A percentile compares a stretch with the other conserved stretches of the same genome.
phyloP scores from a whole-genome alignment of 2,113 vertebrate species.

The Dipodomys ordii region DNA sequence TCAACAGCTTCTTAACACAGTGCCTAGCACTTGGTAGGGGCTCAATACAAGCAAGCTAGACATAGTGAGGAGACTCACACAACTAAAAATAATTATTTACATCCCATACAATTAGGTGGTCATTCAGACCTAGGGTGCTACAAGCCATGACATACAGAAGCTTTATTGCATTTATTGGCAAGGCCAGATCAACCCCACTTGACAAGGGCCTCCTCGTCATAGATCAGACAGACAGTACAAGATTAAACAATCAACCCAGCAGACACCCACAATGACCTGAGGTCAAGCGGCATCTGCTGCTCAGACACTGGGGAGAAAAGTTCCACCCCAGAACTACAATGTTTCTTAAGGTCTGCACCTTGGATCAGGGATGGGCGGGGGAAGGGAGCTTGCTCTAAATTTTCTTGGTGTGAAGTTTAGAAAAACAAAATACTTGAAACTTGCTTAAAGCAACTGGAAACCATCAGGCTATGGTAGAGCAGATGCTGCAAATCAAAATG shows the following conservation, averaged over 20 bases:
- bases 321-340: not conserved
- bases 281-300: not conserved
- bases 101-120: not conserved
- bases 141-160: not conserved
- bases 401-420: conserved; percentile 50
- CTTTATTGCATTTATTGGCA: conserved; percentile 14
- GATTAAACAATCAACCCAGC: not conserved
- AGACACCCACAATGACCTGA: rapidly evolving
- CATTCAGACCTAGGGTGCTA: not conserved
- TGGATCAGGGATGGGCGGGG: rapidly evolving
- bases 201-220: not conserved
- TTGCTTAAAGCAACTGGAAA: conserved; percentile 26
- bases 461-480: not conserved
- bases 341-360: not conserved
- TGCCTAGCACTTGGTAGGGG: not conserved
- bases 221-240: not conserved
- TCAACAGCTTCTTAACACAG: conserved; percentile 1
- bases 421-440: conserved; percentile 49
- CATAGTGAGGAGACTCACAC: not conserved
- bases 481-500: conserved; percentile 29
- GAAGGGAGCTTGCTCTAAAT: not conserved
- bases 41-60: not conserved
- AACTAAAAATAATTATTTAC: not conserved
- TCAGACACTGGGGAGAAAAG: not conserved
- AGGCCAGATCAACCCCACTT: conserved; percentile 2